A percentile compares a stretch with the other conserved stretches of the same genome.
Conservation (phyloP, 2,797 vertebrate genomes). For the Pyrrhura leucotis region DNA sequence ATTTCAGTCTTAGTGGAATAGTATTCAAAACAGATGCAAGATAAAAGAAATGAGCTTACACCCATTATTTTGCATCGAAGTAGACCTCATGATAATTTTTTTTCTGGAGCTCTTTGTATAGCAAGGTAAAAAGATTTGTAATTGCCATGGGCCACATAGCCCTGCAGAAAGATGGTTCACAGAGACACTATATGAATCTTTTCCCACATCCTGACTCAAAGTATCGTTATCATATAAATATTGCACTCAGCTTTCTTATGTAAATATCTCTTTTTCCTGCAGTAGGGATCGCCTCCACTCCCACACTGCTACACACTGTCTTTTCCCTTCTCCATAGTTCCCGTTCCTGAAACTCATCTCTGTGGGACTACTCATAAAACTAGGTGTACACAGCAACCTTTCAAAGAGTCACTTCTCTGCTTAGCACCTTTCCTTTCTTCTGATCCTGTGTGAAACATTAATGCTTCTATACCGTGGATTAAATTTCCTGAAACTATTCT, state of each 20-base stretch:
- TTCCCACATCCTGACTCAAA: background rate
- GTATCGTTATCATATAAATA: background rate
- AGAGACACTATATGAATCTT: background rate
- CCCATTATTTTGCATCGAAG: background rate
- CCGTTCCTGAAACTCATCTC: rapidly evolving
- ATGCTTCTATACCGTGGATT: background rate
- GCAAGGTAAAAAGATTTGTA: background rate
- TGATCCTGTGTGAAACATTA: background rate
- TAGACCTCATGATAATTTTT: background rate
- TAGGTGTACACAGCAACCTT: background rate
- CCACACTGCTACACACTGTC: rapidly evolving
- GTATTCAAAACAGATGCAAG: background rate
- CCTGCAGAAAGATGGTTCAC: background rate
- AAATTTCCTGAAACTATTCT: background rate
- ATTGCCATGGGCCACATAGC: background rate
- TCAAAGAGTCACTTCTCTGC: background rate
- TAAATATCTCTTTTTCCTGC: background rate
- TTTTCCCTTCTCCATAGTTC: background rate
- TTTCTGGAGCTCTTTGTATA: background rate
- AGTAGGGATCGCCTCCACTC: rapidly evolving
- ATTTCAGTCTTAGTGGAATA: background rate
- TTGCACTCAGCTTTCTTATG: background rate
- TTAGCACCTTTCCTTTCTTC: background rate
- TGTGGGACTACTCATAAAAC: background rate
- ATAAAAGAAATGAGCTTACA: background rate